Evolutionary conservation across 2,888 invertebrate genomes (phyloP), one percentile per base, ranked within the genome.

Genomic region (Tortrix viridana): DNA sequence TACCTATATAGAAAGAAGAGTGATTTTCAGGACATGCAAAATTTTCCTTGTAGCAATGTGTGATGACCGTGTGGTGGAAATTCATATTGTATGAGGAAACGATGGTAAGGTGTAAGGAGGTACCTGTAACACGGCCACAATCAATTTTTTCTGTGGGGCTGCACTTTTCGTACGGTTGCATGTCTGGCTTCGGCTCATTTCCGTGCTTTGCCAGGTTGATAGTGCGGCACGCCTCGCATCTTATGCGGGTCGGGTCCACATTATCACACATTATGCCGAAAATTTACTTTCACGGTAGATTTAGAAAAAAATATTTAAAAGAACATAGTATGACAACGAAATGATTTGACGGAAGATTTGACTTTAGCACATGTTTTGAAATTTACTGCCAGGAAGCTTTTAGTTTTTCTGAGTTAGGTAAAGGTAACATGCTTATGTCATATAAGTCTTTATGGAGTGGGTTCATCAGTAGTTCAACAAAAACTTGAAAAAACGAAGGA

Each of bases 131-230:
- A 2, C 74, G 75, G 20, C 79, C 71, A 66, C 84, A 85, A 64
- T 78, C 74, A 5, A 81, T 66, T 67, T 81, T 84, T 50, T 71
- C 66, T 1, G 72, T 65, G 0, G 85, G 84, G 38, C 72, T 77
- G 66, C 89, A 89, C 74, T 89, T 90, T 7, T 89, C 88, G 62
- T 87, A 85, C 38, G 88, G 75, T 65, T 88, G 85, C 89, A 91
- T 89, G 63, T 89, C 80, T 1, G 89, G 88, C 47, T 89, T 89
- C 0, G 82, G 75, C 0, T 80, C 78, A 5, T 80, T 78, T 1
- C 76, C 69, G 18, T 82, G 77, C 47, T 85, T 86, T 0, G 91
- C 91, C 65, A 92, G 68, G 69, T 92, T 92, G 53, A 92, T 92
- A 7, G 91, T 92, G 3, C 89, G 85, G 63, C 89, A 90, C 0